Evolutionary conservation across 2,888 invertebrate species (phyloP).

Genomic region (Cataglyphis cursor): DNA sequence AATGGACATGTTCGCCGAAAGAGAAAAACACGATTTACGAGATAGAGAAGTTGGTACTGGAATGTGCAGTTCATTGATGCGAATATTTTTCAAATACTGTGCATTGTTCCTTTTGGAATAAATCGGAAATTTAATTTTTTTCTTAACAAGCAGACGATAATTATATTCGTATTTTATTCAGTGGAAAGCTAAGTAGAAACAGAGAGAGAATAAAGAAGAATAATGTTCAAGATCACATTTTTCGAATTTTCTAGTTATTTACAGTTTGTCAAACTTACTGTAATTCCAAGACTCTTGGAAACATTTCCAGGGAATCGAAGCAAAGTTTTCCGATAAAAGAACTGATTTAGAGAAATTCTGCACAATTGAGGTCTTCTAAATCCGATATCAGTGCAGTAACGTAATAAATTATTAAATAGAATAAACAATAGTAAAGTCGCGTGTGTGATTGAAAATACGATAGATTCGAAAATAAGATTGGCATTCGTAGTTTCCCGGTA

Average conservation of each 20-base stretch:
- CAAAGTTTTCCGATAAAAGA: neutral
- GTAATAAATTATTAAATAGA: slow-evolving; percentile 10
- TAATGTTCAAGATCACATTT: neutral
- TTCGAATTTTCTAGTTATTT: neutral
- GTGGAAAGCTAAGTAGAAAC: neutral
- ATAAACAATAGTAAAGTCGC: neutral
- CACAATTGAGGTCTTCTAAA: neutral
- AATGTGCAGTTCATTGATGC: neutral
- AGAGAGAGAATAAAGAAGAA: neutral
- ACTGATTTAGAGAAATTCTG: neutral
- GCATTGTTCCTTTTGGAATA: neutral
- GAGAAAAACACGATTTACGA: slow-evolving; percentile 21
- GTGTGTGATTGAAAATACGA: neutral
- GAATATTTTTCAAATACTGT: slow-evolving; percentile 5
- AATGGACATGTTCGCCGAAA: slow-evolving; percentile 4
- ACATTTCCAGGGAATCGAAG: neutral
- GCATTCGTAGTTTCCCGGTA: neutral
- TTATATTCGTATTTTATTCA: slow-evolving; percentile 5
- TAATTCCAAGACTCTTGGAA: neutral
- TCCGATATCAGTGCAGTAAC: neutral
- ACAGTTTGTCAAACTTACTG: neutral
- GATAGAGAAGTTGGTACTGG: slow-evolving; percentile 1
- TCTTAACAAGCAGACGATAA: neutral
- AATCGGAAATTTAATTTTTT: slow-evolving; percentile 12
- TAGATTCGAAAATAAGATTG: neutral